Percentiles rank a stretch among this genome's conserved stretches.
Evolutionary conservation across 2,888 invertebrate species (phyloP).

Genomic region (Cryptus armator): DNA sequence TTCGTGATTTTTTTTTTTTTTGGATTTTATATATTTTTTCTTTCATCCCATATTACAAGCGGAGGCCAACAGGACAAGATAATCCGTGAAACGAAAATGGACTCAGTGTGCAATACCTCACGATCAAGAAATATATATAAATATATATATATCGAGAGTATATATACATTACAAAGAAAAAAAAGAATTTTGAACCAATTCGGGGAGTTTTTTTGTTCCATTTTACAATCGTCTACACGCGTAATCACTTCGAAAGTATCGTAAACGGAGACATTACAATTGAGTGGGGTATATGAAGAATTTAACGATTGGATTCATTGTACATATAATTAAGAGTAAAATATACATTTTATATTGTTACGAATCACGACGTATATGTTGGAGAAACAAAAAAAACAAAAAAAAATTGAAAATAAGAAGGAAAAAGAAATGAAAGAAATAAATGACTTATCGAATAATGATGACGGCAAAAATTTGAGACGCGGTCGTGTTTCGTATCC

Average conservation of each 20-base stretch:
- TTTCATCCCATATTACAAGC: background rate
- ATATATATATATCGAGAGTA: background rate
- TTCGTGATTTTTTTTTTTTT: background rate
- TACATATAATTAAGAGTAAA: conserved; percentile 69
- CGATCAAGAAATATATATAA: background rate
- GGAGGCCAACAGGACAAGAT: background rate
- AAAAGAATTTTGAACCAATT: background rate
- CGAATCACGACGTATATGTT: conserved; percentile 53
- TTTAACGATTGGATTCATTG: conserved; percentile 55
- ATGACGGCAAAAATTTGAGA: conserved; percentile 9
- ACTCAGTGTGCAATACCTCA: conserved; percentile 17
- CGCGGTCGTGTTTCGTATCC: conserved; percentile 25
- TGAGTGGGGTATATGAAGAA: conserved; percentile 39
- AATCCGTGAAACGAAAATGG: conserved; percentile 1
- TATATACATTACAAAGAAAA: background rate
- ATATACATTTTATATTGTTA: conserved; percentile 67
- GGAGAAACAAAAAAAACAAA: conserved; percentile 4
- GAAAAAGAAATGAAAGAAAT: conserved; percentile 24
- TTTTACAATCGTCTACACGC: conserved; percentile 20
- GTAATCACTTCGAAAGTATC: conserved; percentile 38
- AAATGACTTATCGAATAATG: conserved; percentile 36
- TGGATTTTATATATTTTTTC: too few relatives aligned
- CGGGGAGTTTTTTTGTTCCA: background rate
- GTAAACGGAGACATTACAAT: conserved; percentile 30
- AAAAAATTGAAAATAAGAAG: conserved; percentile 24